These are phyloP conservation scores for Tenrec ecaudatus DNA, from an alignment of 2,113 vertebrate genomes.

Conservation along the genomic window DNA sequence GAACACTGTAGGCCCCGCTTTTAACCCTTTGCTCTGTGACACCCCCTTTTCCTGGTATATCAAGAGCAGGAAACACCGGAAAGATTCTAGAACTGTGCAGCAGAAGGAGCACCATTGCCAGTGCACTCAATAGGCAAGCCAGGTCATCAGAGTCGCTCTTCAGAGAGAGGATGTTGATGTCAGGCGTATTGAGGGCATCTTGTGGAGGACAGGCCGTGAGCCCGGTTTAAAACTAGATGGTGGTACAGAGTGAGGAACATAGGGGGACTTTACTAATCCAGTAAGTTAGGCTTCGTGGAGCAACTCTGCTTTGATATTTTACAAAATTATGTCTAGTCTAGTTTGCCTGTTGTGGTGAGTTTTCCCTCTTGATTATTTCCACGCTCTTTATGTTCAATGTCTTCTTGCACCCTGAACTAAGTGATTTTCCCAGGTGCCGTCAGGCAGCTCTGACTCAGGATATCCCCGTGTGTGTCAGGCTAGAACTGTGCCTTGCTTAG, in stretches of 20 bases:
- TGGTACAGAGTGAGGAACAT: not conserved
- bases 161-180: not conserved
- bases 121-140: not conserved
- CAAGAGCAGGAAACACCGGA: not conserved
- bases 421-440: not conserved
- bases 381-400: not conserved
- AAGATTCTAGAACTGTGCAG: not conserved
- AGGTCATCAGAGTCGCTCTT: not conserved
- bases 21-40: not conserved
- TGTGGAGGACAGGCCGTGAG: not conserved
- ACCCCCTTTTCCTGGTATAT: not conserved
- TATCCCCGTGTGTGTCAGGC: not conserved
- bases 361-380: not conserved
- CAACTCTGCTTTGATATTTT: not conserved
- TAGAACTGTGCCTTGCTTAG: not conserved
- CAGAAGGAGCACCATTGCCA: not conserved
- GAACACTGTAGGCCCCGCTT: too few species aligned
- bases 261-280: not conserved
- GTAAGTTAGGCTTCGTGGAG: not conserved
- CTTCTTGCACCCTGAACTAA: not conserved
- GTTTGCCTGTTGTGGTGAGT: rapidly evolving
- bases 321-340: not conserved
- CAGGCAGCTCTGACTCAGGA: not conserved
- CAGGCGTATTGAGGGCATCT: not conserved
- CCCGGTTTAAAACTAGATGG: not conserved